Base-by-base conservation (phyloP, 2,888 invertebrate genomes). In the Dermolepida albohirtum region DNA sequence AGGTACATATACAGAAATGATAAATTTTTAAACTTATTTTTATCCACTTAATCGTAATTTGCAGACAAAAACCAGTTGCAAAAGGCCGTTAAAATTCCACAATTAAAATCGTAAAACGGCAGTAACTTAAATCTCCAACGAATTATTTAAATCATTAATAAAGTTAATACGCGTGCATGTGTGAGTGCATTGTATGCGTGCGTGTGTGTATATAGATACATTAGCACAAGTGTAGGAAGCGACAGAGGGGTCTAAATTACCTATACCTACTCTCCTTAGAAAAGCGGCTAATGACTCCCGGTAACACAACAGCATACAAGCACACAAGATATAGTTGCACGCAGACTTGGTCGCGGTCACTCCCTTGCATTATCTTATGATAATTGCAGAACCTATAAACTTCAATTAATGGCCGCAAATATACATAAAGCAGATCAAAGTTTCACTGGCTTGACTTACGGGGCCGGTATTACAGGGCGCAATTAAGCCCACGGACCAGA, bases 371-470 rank as follows among this genome's bases (percentile, higher is more conserved):
- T 82, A 82, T 82, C 82, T 82, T 82, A 82, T 82, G 81, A 82
- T 82, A 82, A 82, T 82, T 82, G 81, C 82, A 78, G 78, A 78
- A 79, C 81, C 82, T 81, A 82, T 82, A 82, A 82, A 82, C 82
- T 82, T 81, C 81, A 82, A 82, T 82, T 82, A 82, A 82, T 82
- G 82, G 81, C 79, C 74, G 79, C 80, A 79, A 81, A 81, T 81
- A 81, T 81, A 81, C 81, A 81, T 82, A 81, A 81, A 81, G 81
- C 81, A 80, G 82, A 80, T 81, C 81, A 82, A 81, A 81, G 81
- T 82, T 80, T 81, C 80, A 78, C 81, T 78, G 76, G 77, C 73
- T 70, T 81, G 81, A 82, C 78, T 82, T 82, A 81, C 76, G 75
- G 71, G 76, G 72, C 78, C 79, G 79, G 80, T 78, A 79, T 78